Conservation (phyloP, 1,140 invertebrate species). For the Anthonomus grandis region DNA sequence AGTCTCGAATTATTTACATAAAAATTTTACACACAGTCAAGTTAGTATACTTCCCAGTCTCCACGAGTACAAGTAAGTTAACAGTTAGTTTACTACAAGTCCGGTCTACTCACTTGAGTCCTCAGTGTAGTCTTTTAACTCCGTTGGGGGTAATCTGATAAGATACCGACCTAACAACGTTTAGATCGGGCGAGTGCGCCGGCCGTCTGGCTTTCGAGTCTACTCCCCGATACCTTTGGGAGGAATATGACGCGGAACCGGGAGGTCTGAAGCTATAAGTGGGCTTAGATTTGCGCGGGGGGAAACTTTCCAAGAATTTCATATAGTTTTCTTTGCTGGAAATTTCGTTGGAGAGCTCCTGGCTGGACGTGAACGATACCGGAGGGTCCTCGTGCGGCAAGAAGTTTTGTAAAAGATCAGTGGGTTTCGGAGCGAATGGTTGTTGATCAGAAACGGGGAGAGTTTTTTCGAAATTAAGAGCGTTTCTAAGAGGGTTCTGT, state of each 20-base stretch:
- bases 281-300: constrained; percentile 1
- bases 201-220: constrained; percentile 4
- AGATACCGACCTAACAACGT: constrained; percentile 29
- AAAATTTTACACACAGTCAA: too few species aligned
- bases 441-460: not conserved
- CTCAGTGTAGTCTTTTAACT: constrained; percentile 39
- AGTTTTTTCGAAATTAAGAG: not conserved
- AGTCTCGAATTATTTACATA: too few species aligned
- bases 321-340: constrained; percentile 9
- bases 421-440: not conserved
- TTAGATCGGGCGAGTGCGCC: constrained; percentile 13
- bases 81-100: constrained; percentile 11
- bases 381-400: constrained; percentile 5
- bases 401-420: not conserved
- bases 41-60: too few species aligned
- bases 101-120: constrained; percentile 21
- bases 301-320: constrained; percentile 10
- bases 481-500: not conserved
- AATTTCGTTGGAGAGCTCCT: constrained; percentile 2
- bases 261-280: constrained; percentile 2
- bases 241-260: constrained; percentile 9
- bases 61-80: too few species aligned
- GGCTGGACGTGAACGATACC: not conserved
- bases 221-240: constrained; percentile 11
- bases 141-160: constrained; percentile 36